Evolutionary conservation across 2,888 invertebrate genomes (phyloP).

Genomic region (Hipparchia semele): DNA sequence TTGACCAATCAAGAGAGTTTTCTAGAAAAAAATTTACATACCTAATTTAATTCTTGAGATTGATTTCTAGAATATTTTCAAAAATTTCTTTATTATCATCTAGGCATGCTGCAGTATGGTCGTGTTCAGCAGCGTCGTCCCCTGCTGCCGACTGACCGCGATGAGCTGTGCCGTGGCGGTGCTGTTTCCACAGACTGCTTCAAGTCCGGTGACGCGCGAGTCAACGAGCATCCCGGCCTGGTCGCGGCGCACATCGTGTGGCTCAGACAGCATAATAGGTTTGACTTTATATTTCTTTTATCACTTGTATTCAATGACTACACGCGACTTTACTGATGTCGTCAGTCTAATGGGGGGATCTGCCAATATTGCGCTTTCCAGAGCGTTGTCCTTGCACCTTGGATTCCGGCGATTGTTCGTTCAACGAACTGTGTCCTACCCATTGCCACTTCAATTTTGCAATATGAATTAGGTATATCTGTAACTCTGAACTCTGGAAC

Average conservation of each 20-base stretch:
- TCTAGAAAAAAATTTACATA: no score
- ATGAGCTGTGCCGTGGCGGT: slow-evolving; percentile 88
- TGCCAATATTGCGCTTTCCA: no score
- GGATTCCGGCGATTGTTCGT: no score
- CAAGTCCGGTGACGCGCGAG: slow-evolving; percentile 89
- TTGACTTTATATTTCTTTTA: not conserved
- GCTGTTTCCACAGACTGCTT: slow-evolving; percentile 90
- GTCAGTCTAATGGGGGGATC: no score
- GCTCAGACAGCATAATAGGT: slow-evolving; percentile 88
- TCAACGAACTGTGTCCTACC: no score
- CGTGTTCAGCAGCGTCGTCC: slow-evolving; percentile 84
- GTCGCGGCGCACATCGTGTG: slow-evolving; percentile 90
- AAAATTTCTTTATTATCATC: not conserved
- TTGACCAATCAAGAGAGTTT: no score
- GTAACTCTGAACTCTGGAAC: no score
- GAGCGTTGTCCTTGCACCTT: no score
- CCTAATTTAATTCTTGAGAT: not conserved
- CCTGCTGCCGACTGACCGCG: slow-evolving; percentile 82
- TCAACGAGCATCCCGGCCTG: slow-evolving; percentile 91
- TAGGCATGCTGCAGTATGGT: slow-evolving; percentile 84
- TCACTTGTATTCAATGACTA: not conserved
- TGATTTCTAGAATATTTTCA: not conserved
- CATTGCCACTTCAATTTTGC: no score
- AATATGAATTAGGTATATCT: no score
- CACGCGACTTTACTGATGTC: no score